Evolutionary conservation across 2,888 invertebrate genomes (phyloP).

Genomic region (Stegana nigrithorax): DNA sequence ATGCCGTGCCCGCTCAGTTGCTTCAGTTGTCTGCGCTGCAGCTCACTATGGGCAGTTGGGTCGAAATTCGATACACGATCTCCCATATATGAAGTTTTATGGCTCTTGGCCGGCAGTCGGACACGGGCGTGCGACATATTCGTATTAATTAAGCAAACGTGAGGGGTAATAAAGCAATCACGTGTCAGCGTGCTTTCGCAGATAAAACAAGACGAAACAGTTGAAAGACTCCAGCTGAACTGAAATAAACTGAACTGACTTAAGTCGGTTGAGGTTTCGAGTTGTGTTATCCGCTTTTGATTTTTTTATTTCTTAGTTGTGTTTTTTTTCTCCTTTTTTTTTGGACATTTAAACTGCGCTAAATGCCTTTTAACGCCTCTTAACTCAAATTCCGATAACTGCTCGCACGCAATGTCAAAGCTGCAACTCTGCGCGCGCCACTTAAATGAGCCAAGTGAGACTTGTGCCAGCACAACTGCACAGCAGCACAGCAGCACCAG

Average conservation of each 20-base stretch:
- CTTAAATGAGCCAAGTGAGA: too few relatives aligned
- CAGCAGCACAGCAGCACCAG: too few relatives aligned
- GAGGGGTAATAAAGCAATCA: conserved; percentile 17
- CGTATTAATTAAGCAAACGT: conserved; percentile 11
- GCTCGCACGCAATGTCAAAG: conserved; percentile 44
- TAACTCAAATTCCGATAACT: conserved; percentile 43
- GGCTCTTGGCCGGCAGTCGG: too few relatives aligned
- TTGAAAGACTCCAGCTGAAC: neutral
- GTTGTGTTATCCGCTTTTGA: too few relatives aligned
- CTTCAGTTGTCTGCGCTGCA: neutral
- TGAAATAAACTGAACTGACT: neutral
- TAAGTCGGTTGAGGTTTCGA: too few relatives aligned
- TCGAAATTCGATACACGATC: conserved; percentile 14
- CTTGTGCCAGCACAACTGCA: too few relatives aligned
- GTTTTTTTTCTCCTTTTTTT: neutral
- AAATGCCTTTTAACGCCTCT: conserved; percentile 53
- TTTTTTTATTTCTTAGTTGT: neutral
- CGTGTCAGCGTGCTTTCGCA: conserved; percentile 11
- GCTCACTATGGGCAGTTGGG: too few relatives aligned
- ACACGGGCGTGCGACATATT: too few relatives aligned
- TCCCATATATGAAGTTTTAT: neutral
- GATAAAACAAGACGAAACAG: neutral
- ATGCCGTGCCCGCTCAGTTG: neutral
- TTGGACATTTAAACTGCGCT: conserved; percentile 39
- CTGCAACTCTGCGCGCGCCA: neutral